Base-by-base conservation (phyloP, 1,140 invertebrate genomes). In the Megathymus violae region DNA sequence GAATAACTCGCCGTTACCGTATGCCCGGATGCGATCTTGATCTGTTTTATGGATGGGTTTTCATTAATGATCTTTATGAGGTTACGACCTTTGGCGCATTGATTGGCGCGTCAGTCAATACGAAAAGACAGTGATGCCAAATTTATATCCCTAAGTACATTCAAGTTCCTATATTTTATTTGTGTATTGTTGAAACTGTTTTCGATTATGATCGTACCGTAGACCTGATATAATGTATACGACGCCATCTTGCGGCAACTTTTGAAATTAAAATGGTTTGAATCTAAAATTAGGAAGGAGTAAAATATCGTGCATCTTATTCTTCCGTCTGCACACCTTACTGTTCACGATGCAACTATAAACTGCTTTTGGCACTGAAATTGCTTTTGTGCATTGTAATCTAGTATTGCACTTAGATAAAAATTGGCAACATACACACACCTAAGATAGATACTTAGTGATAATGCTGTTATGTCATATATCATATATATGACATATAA, bases 1-100 rank as follows among this genome's bases (percentile, higher is more conserved):
- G 84, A 87, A 89, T 87, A 87, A 86, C 83, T 88, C 79, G 52
- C 71, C 70, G 67, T 62, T 67, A 52, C 69, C 40, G 50, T 54
- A 63, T 71, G 75, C 77, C 76, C 80, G 72, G 76, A 76, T 85
- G 72, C 72, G 76, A 78, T 80, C 70, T 78, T 79, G 74, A 84
- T 80, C 71, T 56, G 64, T 75, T 67, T 76, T 74, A 84, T 81
- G 73, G 77, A 76, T 76, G 56, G 67, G 17, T 76, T 76, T 77
- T 78, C 75, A 78, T 80, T 79, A 78, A 72, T 73, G 62, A 76
- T 63, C 52, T 62, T 62, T 41, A 51, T 27, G 66, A 40, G 64
- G 63, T 67, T 64, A 72, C 62, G 69, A 76, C 75, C 80, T 80
- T 80, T 78, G 40, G 54, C 54, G 40, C 54, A 58, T 58, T 46